phyloP scores from a whole-genome alignment of 2,888 invertebrate species.

The Oconnorella tubifera region DNA sequence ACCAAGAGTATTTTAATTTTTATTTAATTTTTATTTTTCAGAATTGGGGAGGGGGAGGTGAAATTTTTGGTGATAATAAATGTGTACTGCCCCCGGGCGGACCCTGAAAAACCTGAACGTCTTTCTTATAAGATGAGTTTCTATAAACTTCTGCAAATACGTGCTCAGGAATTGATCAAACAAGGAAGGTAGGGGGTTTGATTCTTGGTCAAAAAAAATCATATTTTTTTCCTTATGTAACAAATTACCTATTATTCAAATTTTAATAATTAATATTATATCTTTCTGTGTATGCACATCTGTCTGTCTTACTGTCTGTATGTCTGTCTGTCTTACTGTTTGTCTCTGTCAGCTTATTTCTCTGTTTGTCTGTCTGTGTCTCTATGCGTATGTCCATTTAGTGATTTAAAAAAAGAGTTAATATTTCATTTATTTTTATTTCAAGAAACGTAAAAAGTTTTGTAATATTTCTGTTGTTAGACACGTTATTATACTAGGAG shows the following conservation, averaged over 20 bases:
- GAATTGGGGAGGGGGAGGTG: constrained; percentile 23
- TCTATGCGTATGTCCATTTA: constrained; percentile 1
- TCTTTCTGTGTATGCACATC: not conserved
- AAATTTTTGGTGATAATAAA: constrained; percentile 55
- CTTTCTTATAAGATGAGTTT: constrained; percentile 57
- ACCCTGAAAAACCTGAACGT: constrained; percentile 57
- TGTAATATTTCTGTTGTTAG: too few species aligned
- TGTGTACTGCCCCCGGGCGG: constrained; percentile 60
- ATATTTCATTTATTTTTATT: not conserved
- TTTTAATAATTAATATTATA: not conserved
- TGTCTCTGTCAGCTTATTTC: not conserved
- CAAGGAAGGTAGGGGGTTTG: constrained; percentile 48
- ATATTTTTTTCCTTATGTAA: too few species aligned
- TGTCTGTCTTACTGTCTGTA: not conserved
- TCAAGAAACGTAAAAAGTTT: too few species aligned
- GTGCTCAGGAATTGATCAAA: constrained; percentile 54
- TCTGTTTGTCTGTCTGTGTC: not conserved
- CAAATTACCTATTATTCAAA: not conserved
- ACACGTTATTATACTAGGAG: constrained; percentile 59
- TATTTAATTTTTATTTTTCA: constrained; percentile 15
- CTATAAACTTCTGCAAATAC: constrained; percentile 55
- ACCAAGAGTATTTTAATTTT: too few species aligned
- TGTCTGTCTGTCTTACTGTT: not conserved
- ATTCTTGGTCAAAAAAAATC: too few species aligned
- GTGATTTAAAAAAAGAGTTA: not conserved